Evolutionary conservation across 2,113 vertebrate genomes (phyloP), one percentile per base, ranked within the genome.

Genomic region (Arothron firmamentum): DNA sequence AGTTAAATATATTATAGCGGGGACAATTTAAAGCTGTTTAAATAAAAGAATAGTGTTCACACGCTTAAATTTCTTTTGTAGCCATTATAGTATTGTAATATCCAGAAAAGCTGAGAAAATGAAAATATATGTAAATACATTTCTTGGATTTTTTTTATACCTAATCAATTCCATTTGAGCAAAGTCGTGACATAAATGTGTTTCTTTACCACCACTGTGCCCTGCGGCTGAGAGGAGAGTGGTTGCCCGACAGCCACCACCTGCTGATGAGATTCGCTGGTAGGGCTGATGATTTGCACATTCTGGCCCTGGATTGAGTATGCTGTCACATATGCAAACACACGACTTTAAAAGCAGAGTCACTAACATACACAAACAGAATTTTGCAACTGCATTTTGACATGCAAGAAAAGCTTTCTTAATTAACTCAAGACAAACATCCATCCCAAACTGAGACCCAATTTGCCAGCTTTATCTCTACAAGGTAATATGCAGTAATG

Each of bases 211-310:
- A 99, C 95, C 55, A 99, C 97, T 20, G 96, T 99, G 78, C 97
- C 96, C 79, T 99, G 97, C 34, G 94, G 94, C 75, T 99, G 96
- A 21, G 94, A 88, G 28, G 93, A 92, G 59, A 99, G 91, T 0
- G 97, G 97, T 17, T 99, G 97, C 23, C 97, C 97, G 48, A 99
- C 95, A 49, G 96, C 96, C 70, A 99, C 97, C 81, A 99, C 96
- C 81, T 99, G 97, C 88, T 99, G 97, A 76, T 99, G 97, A 76
- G 96, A 99, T 46, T 99, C 97, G 56, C 96, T 98, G 53, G 97
- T 96, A 19, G 96, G 96, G 87, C 96, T 99, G 87, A 98, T 97
- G 84, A 98, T 98, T 89, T 95, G 95, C 59, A 98, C 94, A 72
- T 86, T 96, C 76, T 98, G 96, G 55, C 96, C 96, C 86, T 98